A percentile compares a stretch with the other conserved stretches of the same genome.
Conservation (phyloP, 30 jellyfish, hydroid and myxozoan species). For the Clytia hemisphaerica region DNA sequence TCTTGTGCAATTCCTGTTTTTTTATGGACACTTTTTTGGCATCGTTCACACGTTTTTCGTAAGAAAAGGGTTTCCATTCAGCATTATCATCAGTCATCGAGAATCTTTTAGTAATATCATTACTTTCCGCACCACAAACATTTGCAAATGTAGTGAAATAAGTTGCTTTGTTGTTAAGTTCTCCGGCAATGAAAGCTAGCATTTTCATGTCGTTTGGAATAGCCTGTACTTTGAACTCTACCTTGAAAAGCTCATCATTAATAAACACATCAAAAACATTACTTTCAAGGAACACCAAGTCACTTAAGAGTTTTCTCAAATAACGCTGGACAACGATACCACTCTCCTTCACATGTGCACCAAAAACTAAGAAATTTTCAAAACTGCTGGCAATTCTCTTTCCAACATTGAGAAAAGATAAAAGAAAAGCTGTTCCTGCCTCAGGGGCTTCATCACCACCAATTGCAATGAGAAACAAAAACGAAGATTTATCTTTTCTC, state of each 20-base stretch:
- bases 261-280: not conserved
- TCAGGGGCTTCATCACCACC: slow-evolving; percentile 1
- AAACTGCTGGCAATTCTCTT: too few relatives aligned
- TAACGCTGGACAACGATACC: not conserved
- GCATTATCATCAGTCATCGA: not conserved
- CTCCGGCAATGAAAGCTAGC: not conserved
- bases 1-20: not conserved
- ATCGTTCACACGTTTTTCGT: not conserved
- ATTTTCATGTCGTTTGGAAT: not conserved
- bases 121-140: not conserved
- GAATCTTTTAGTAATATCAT: not conserved
- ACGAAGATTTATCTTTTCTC: not conserved
- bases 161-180: not conserved
- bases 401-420: not conserved
- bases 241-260: not conserved
- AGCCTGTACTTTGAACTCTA: not conserved
- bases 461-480: not conserved
- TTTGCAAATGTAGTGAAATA: not conserved
- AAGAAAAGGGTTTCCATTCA: not conserved
- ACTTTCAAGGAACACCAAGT: not conserved
- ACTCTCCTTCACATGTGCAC: not conserved
- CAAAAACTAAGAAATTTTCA: not conserved
- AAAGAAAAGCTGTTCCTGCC: not conserved
- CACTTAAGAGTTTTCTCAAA: not conserved
- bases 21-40: not conserved